Base-by-base conservation (phyloP, 2,113 vertebrate species). In the Amazona guildingii region DNA sequence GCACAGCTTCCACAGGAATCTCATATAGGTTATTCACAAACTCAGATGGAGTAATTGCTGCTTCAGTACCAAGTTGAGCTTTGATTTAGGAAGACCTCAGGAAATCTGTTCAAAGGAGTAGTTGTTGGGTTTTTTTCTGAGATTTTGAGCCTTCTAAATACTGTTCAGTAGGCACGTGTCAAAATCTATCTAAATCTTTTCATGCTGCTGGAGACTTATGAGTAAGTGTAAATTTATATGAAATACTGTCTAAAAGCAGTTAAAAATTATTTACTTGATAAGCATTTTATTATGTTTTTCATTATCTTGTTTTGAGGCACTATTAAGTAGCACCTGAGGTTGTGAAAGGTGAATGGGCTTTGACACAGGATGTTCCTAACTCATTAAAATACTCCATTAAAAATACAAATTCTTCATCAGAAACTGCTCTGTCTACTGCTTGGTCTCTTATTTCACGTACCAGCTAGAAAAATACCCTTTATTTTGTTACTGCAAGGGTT, bases 121-220 rank as follows among this genome's bases (percentile, higher is more conserved):
- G 59, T 37, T 37, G 23, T 16, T 37, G 24, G 23, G 10, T 10
- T 3, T 15, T 25, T 31, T 39, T 63, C 31, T 63, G 37, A 75
- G 8, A 27, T 61, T 67, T 51, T 85, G 52, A 41, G 41, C 33
- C 14, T 76, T 80, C 41, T 78, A 28, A 85, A 82, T 74, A 28
- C 24, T 54, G 12, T 37, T 68, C 24, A 14, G 6, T 37, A 24
- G 21, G 43, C 23, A 33, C 1, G 2, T 74, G n/a, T 72, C 44
- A 57, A 81, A 83, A 21, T 23, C 6, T 16, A 3, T 61, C 10
- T 64, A 55, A 29, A 11, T 67, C 9, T 86, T 92, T 79, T 39
- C 10, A 21, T 64, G 14, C 55, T 17, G 4, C 27, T 62, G 55
- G 29, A 7, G 37, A 44, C 4, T 68, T 54, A 14, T 0, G 0